Evolutionary conservation across 2,797 vertebrate genomes (phyloP).

Genomic region (Hydrophis major): DNA sequence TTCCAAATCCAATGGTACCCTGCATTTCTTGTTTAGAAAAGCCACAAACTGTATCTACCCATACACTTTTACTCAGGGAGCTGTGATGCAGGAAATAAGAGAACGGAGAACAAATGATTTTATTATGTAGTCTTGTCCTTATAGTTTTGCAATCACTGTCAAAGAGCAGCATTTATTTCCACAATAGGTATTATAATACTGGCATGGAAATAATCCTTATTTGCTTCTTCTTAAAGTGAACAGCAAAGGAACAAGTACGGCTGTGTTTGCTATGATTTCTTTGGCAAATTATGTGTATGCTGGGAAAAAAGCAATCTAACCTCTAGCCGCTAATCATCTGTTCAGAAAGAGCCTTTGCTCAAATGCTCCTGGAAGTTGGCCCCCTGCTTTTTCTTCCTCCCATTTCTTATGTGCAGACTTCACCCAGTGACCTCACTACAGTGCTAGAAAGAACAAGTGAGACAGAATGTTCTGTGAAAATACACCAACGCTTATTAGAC

Average conservation of each 20-base stretch:
- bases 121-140: background rate
- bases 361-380: background rate
- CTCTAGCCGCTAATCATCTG: constrained; percentile 8
- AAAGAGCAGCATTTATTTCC: background rate
- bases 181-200: background rate
- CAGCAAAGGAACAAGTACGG: background rate
- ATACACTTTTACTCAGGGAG: background rate
- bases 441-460: background rate
- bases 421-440: background rate
- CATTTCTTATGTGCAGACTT: background rate
- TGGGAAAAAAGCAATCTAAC: background rate
- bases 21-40: background rate
- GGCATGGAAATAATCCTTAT: background rate
- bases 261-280: background rate
- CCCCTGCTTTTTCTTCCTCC: background rate
- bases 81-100: constrained; percentile 6
- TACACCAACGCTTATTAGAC: background rate
- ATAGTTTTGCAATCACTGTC: background rate
- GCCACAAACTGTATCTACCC: background rate
- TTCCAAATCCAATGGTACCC: background rate
- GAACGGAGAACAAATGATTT: background rate
- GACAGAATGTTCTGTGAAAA: background rate
- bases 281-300: constrained; percentile 1
- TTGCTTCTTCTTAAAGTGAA: background rate
- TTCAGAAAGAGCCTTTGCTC: background rate